phyloP scores from a whole-genome alignment of 2,113 vertebrate species.

The Cariama cristata region DNA sequence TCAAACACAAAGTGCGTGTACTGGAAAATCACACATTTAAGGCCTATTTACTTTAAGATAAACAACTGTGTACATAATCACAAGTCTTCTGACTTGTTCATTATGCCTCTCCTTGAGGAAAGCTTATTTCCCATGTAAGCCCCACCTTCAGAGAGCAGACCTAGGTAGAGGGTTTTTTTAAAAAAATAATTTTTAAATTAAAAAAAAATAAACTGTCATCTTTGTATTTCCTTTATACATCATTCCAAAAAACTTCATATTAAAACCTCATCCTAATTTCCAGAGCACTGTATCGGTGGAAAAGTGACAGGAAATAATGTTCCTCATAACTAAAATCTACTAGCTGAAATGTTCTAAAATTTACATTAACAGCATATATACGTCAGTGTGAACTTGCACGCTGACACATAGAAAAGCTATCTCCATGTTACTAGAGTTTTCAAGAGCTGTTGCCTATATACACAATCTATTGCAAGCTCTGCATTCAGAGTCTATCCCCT shows the following conservation, averaged over 20 bases:
- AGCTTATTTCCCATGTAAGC: not conserved
- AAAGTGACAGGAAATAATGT: not conserved
- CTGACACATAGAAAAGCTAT: not conserved
- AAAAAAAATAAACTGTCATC: not conserved
- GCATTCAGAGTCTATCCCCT: not conserved
- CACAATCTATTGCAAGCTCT: not conserved
- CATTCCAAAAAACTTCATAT: not conserved
- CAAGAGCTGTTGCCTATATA: not conserved
- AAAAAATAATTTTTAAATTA: not conserved
- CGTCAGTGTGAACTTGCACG: not conserved
- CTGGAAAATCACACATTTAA: not conserved
- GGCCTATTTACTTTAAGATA: not conserved
- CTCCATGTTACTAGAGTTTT: not conserved
- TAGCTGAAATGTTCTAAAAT: not conserved
- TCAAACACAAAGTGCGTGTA: not conserved
- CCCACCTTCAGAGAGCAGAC: not conserved
- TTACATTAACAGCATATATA: not conserved
- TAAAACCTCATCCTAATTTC: not conserved
- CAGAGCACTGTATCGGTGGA: not conserved
- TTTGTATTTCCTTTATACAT: not conserved
- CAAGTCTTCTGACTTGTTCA: not conserved
- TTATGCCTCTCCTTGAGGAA: not conserved
- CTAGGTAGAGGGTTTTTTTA: not conserved
- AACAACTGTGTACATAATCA: not conserved
- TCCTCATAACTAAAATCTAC: not conserved